phyloP scores from a whole-genome alignment of 2,888 invertebrate species.

The Epistrophe eligans region DNA sequence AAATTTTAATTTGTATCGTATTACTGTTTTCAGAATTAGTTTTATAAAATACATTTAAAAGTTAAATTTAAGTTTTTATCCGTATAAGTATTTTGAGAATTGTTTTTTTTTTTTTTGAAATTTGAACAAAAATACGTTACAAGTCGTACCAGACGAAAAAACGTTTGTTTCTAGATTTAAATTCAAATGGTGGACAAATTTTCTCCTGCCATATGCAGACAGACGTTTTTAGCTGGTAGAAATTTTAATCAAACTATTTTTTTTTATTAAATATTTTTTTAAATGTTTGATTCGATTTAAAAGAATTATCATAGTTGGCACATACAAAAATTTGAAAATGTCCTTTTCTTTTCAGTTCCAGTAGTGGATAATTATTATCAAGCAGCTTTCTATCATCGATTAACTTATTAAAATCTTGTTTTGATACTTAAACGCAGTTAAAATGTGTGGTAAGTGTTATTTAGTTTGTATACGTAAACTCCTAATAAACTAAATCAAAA shows the following conservation, averaged over 20 bases:
- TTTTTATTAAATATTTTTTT: neutral
- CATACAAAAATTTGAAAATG: neutral
- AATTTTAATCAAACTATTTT: too few relatives aligned
- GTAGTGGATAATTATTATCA: neutral
- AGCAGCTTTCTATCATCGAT: conserved; percentile 1
- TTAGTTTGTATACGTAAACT: neutral
- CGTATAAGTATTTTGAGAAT: too few relatives aligned
- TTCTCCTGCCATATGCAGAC: too few relatives aligned
- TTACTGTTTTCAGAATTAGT: too few relatives aligned
- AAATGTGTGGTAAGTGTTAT: conserved; percentile 30
- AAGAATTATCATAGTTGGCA: too few relatives aligned
- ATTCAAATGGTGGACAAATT: neutral
- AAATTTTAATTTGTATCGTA: too few relatives aligned
- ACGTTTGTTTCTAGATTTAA: neutral
- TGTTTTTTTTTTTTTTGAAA: too few relatives aligned
- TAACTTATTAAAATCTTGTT: neutral
- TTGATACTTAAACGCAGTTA: neutral
- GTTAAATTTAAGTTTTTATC: neutral
- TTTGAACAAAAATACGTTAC: too few relatives aligned
- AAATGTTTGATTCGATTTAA: too few relatives aligned
- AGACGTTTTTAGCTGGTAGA: too few relatives aligned
- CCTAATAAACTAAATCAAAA: too few relatives aligned
- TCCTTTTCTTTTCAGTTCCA: conserved; percentile 1
- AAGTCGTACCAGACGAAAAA: too few relatives aligned
- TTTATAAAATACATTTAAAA: neutral